These are phyloP conservation scores for Ibidorhyncha struthersii DNA, from an alignment of 2,113 vertebrate species.

Conservation along the genomic window DNA sequence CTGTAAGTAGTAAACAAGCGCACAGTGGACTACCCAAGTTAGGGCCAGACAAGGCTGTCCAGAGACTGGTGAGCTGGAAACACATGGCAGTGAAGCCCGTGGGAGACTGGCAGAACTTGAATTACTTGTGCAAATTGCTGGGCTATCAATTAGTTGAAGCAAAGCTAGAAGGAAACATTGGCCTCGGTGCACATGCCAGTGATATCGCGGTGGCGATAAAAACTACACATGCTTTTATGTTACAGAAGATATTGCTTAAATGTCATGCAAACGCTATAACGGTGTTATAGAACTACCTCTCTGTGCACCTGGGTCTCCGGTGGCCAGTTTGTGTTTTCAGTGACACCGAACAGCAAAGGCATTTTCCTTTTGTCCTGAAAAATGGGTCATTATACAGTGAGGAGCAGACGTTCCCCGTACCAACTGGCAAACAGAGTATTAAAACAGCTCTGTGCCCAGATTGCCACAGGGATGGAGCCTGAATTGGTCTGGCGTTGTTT, in stretches of 20 bases:
- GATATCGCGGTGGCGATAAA: neutral
- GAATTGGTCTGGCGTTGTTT: neutral
- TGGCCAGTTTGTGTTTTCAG: neutral
- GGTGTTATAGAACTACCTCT: neutral
- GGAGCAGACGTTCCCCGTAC: neutral
- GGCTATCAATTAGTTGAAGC: neutral
- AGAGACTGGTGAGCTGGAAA: neutral
- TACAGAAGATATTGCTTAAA: neutral
- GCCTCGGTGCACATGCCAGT: neutral
- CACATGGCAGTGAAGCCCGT: neutral
- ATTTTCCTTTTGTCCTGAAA: neutral
- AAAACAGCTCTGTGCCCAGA: neutral
- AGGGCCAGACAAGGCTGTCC: neutral
- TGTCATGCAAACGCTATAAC: neutral
- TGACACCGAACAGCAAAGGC: neutral
- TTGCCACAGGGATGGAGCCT: neutral
- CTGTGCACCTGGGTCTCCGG: neutral
- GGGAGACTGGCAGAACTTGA: neutral
- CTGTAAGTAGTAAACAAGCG: neutral
- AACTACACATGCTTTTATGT: neutral
- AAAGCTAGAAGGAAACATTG: neutral
- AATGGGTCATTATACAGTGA: neutral
- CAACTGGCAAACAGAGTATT: neutral
- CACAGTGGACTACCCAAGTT: neutral
- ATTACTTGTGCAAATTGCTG: neutral